These are phyloP conservation scores for Sitophilus oryzae DNA, from an alignment of 1,140 invertebrate genomes.

Conservation along the genomic window DNA sequence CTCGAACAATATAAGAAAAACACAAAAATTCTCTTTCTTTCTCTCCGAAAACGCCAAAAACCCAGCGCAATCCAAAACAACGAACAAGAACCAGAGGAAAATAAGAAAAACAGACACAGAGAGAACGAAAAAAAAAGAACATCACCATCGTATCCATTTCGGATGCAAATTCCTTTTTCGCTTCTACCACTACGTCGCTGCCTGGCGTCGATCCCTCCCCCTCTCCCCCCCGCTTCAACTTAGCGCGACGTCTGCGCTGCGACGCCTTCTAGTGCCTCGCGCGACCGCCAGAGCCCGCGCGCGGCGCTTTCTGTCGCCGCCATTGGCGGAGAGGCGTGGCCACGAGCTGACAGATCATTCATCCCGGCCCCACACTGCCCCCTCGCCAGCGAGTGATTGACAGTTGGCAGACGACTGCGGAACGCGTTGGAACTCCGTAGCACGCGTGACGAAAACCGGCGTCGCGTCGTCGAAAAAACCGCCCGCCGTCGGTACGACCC, in stretches of 20 bases:
- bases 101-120: background rate
- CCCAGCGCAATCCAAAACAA: background rate
- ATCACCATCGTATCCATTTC: background rate
- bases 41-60: too few species aligned
- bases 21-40: too few species aligned
- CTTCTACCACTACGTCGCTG: background rate
- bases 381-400: constrained; percentile 54
- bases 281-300: constrained; percentile 31
- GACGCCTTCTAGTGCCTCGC: constrained; percentile 23
- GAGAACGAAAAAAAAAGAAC: background rate
- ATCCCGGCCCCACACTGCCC: constrained; percentile 51
- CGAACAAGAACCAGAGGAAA: background rate
- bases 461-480: constrained; percentile 29
- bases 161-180: background rate
- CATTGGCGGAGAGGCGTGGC: constrained; percentile 41
- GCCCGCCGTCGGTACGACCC: constrained; percentile 36
- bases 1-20: too few species aligned
- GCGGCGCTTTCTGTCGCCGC: constrained; percentile 29
- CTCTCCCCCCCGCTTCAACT: background rate
- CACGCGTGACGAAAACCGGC: constrained; percentile 36
- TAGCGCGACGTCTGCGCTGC: constrained; percentile 16
- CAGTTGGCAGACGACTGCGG: constrained; percentile 62
- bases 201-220: background rate
- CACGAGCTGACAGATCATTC: constrained; percentile 43
- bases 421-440: constrained; percentile 53